phyloP scores from a whole-genome alignment of 2,888 invertebrate species.

The Nineta flava region DNA sequence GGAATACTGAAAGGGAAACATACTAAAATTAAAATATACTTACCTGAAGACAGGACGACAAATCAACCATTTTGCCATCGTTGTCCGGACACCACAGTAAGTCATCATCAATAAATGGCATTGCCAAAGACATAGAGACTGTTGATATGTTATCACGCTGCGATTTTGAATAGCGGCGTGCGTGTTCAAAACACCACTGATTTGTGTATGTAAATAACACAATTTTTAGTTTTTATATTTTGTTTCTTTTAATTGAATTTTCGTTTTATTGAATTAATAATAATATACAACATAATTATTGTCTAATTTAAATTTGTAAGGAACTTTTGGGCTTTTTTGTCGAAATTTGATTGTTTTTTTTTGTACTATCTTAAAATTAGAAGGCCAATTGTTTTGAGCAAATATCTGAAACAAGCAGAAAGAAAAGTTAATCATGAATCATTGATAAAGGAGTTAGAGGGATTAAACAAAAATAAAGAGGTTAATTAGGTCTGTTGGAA shows the following conservation, averaged over 20 bases:
- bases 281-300: neutral
- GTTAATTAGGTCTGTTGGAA: too few relatives aligned
- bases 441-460: neutral
- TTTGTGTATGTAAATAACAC: too few relatives aligned
- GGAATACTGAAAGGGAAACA: neutral
- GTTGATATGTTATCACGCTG: constrained; percentile 19
- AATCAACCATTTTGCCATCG: constrained; percentile 86
- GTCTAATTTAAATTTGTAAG: neutral
- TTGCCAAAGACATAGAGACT: constrained; percentile 53
- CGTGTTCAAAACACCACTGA: neutral
- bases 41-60: constrained; percentile 78
- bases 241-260: too few relatives aligned
- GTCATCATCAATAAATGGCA: constrained; percentile 95
- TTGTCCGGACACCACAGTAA: constrained; percentile 88
- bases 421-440: too few relatives aligned
- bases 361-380: neutral
- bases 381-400: constrained; percentile 13
- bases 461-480: too few relatives aligned
- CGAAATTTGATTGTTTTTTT: neutral
- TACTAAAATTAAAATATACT: constrained; percentile 14
- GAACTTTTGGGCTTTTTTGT: neutral
- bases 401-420: constrained; percentile 18
- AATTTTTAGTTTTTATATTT: too few relatives aligned
- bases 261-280: neutral
- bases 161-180: constrained; percentile 42